Percentiles rank a stretch among this genome's conserved stretches.
phyloP scores from a whole-genome alignment of 2,888 invertebrate species.

The Latrodectus hesperus region DNA sequence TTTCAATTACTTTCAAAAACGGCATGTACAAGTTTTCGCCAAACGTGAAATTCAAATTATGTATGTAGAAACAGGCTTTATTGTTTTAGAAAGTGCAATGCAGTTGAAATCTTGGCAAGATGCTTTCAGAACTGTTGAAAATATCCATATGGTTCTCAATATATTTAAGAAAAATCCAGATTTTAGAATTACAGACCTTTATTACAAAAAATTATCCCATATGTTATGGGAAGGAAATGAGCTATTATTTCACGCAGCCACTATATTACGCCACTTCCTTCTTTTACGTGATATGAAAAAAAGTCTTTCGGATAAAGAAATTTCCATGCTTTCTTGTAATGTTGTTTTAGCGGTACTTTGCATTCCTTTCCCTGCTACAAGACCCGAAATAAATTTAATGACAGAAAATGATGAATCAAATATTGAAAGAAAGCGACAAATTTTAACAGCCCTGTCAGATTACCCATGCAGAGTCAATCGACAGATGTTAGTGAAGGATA shows the following conservation, averaged over 20 bases:
- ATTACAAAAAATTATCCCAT: conserved; percentile 34
- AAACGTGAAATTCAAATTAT: conserved; percentile 16
- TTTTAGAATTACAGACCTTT: conserved; percentile 20
- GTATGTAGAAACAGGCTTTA: conserved; percentile 38
- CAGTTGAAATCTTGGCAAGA: conserved; percentile 45
- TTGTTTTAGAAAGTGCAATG: conserved; percentile 29
- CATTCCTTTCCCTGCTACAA: conserved; percentile 8
- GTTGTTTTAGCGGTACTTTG: conserved; percentile 37
- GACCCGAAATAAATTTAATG: conserved; percentile 8
- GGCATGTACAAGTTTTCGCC: not conserved
- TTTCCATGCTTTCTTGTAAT: conserved; percentile 12
- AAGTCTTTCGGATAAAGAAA: conserved; percentile 1
- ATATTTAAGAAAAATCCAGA: conserved; percentile 16
- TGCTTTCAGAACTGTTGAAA: conserved; percentile 37
- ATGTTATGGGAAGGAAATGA: conserved; percentile 35
- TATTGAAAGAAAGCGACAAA: conserved; percentile 19
- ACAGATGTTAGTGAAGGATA: conserved; percentile 26
- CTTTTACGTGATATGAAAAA: conserved; percentile 32
- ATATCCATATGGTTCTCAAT: conserved; percentile 34
- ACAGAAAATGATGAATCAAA: conserved; percentile 19
- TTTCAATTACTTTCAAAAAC: conserved; percentile 9
- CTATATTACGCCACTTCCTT: conserved; percentile 29
- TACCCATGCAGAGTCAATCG: conserved; percentile 14
- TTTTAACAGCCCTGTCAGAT: conserved; percentile 21
- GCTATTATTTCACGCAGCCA: conserved; percentile 42